A percentile compares a stretch with the other conserved stretches of the same genome.
phyloP scores from a whole-genome alignment of 2,113 vertebrate genomes.

The Phalacrocorax carbo region DNA sequence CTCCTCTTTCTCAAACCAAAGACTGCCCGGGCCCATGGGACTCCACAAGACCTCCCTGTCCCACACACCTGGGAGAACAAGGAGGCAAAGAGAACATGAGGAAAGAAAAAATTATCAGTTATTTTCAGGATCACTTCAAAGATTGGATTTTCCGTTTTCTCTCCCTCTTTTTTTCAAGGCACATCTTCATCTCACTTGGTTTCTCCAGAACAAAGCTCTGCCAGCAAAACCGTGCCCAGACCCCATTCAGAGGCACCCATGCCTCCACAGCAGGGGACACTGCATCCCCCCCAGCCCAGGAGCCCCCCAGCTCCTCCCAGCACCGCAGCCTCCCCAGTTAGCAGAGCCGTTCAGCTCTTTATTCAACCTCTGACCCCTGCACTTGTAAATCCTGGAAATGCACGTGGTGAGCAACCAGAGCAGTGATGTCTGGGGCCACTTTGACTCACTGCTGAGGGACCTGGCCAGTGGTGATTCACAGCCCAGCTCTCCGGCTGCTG shows the following conservation, averaged over 20 bases:
- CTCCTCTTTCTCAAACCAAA: neutral
- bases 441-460: neutral
- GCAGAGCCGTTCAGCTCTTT: neutral
- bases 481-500: neutral
- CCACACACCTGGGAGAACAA: neutral
- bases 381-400: neutral
- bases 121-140: neutral
- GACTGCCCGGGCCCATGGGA: neutral
- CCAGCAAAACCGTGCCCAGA: neutral
- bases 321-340: neutral
- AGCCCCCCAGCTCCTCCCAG: neutral
- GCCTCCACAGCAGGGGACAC: fast-evolving
- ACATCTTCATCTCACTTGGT: neutral
- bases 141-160: neutral
- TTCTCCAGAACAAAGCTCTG: neutral
- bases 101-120: neutral
- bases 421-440: neutral
- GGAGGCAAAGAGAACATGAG: neutral
- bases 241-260: neutral
- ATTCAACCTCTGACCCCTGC: neutral
- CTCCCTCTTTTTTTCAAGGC: neutral
- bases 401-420: neutral
- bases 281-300: neutral
- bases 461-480: neutral
- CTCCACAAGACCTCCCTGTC: neutral